Conservation (phyloP, 2,113 vertebrate genomes). For the Psophia crepitans region DNA sequence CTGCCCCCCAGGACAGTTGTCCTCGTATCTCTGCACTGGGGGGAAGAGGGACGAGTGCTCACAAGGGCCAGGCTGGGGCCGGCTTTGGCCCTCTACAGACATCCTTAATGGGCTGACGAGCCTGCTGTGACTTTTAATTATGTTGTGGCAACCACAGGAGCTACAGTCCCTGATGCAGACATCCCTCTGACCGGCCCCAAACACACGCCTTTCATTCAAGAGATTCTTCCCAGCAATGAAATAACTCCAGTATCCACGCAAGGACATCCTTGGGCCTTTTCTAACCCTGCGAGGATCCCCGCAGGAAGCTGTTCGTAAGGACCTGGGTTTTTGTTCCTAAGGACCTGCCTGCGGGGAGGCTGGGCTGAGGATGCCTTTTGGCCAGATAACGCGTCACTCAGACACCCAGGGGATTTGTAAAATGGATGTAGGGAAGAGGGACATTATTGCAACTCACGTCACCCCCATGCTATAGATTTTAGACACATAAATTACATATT, state of each 20-base stretch:
- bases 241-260: rapidly evolving
- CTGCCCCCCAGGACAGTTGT: background rate
- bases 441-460: background rate
- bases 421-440: background rate
- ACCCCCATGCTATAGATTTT: conserved; percentile 31
- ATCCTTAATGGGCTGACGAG: background rate
- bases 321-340: background rate
- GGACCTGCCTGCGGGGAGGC: background rate
- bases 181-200: background rate
- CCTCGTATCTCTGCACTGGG: background rate
- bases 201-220: rapidly evolving
- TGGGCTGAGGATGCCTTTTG: background rate
- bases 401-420: background rate
- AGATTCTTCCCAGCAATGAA: background rate
- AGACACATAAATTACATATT: conserved; percentile 53
- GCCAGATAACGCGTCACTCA: background rate
- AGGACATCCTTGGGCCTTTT: background rate
- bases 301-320: background rate
- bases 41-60: background rate
- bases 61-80: background rate
- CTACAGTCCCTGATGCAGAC: background rate
- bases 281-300: background rate
- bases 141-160: rapidly evolving
- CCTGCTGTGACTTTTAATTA: background rate
- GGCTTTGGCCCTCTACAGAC: background rate